Evolutionary conservation across 2,888 invertebrate species (phyloP), one percentile per base, ranked within the genome.

Genomic region (Idaea biselata): DNA sequence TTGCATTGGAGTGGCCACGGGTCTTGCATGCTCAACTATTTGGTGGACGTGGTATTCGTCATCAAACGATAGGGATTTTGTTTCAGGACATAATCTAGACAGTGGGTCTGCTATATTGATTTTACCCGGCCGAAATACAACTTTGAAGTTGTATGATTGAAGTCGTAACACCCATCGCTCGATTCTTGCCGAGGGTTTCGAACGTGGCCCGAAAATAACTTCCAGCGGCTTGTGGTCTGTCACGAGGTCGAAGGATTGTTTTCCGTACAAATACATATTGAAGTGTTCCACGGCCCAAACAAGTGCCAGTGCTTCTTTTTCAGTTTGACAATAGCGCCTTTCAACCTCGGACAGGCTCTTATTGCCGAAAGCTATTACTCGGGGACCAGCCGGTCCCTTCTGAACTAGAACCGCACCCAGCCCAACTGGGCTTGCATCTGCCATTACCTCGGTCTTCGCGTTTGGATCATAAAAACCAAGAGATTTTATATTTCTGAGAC

Each of bases 341-440:
- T 73, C 73, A 18, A 63, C 61, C 0, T 61, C 55, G 0, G 60
- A 67, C 0, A 73, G 54, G 0, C 67, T 72, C 2, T 64, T 60
- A 18, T 70, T 68, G 0, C 74, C 76, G 25, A 63, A 75, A 1
- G 68, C 73, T 33, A 76, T 76, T 1, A 74, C 63, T 7, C 73
- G 18, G 0, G 72, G 68, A 1, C 69, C 72, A 5, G 64, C 58
- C 17, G 33, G 16, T 59, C 66, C 57, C 1, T 8, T 53, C 18
- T 70, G 70, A 0, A 68, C 54, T 6, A 71, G 58, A 7, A 74
- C 61, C 14, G 70, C 67, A 0, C 73, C 74, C 14, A 74, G 53
- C 0, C 69, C 75, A 0, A 73, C 70, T 2, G 73, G 74, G 54
- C 73, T 74, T n/a, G 73, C 73, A 60, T 73, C 74, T 1, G 74